phyloP scores from a whole-genome alignment of 1,140 invertebrate genomes.

The Ceratitis capitata region DNA sequence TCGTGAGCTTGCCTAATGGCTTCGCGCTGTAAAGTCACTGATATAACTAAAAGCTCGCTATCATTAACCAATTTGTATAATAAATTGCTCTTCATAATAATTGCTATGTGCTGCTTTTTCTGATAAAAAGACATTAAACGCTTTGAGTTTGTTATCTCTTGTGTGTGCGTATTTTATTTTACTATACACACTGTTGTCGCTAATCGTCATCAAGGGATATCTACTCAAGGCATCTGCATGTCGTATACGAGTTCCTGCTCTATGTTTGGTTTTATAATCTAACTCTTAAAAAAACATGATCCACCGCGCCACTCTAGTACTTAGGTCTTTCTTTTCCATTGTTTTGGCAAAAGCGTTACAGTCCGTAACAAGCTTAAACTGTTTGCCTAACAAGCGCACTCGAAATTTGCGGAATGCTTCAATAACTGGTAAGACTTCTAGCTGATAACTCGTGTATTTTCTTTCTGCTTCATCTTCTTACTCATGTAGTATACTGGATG shows the following conservation, averaged over 20 bases:
- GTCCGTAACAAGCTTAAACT: constrained; percentile 49
- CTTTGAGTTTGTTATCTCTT: constrained; percentile 39
- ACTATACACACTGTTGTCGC: neutral
- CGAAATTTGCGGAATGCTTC: constrained; percentile 54
- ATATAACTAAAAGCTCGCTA: constrained; percentile 29
- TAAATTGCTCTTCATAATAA: constrained; percentile 44
- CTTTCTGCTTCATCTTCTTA: constrained; percentile 61
- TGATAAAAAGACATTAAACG: neutral
- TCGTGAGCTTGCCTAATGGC: constrained; percentile 33
- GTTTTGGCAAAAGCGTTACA: constrained; percentile 59
- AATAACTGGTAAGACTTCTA: constrained; percentile 64
- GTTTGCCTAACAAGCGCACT: constrained; percentile 46
- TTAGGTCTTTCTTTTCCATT: constrained; percentile 53
- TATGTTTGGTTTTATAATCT: constrained; percentile 50
- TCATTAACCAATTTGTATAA: constrained; percentile 38
- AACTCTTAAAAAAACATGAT: constrained; percentile 51
- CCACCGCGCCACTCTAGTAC: constrained; percentile 52
- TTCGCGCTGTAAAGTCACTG: constrained; percentile 35
- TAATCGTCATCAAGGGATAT: constrained; percentile 40
- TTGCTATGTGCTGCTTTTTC: neutral
- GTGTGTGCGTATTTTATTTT: constrained; percentile 43
- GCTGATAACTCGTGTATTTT: constrained; percentile 50
- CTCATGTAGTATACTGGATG: constrained; percentile 65
- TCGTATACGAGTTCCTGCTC: constrained; percentile 45
- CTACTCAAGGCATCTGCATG: constrained; percentile 58